A percentile compares a stretch with the other conserved stretches of the same genome.
Conservation (phyloP, 2,113 vertebrate species). For the Tychaedon coryphoeus region DNA sequence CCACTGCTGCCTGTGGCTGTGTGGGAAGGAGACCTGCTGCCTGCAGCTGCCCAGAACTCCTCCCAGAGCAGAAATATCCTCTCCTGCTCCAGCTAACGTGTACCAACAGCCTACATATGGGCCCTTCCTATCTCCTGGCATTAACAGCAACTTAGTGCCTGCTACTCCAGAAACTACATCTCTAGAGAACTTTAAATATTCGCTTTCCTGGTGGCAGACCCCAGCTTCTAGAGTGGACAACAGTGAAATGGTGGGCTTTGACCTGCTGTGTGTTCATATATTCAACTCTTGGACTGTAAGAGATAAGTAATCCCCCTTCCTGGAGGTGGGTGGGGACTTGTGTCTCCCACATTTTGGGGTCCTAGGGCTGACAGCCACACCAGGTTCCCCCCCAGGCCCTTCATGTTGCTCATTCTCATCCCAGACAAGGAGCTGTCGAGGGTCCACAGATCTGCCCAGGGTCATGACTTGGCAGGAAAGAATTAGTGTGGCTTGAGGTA, state of each 20-base stretch:
- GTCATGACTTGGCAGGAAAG: not conserved
- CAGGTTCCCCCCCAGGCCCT: not conserved
- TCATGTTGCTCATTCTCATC: rapidly evolving
- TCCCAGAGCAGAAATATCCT: not conserved
- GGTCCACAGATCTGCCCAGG: not conserved
- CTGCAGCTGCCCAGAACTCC: not conserved
- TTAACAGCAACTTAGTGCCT: not conserved
- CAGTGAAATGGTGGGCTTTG: not conserved
- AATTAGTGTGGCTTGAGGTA: not conserved
- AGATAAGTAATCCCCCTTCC: not conserved
- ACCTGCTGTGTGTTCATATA: not conserved
- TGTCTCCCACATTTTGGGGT: not conserved
- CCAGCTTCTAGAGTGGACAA: not conserved
- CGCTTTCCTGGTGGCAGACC: not conserved
- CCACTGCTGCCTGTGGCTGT: not conserved
- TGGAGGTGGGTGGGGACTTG: not conserved
- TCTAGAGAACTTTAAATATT: not conserved
- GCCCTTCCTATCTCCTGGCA: not conserved
- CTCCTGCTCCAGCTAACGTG: not conserved
- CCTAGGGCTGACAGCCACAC: not conserved
- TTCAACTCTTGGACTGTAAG: not conserved
- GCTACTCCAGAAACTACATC: not conserved
- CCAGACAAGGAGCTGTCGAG: rapidly evolving
- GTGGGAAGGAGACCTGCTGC: not conserved
- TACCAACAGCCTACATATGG: not conserved